These are phyloP conservation scores for Lutjanus argentimaculatus DNA, from an alignment of 2,797 vertebrate genomes.

Conservation along the genomic window DNA sequence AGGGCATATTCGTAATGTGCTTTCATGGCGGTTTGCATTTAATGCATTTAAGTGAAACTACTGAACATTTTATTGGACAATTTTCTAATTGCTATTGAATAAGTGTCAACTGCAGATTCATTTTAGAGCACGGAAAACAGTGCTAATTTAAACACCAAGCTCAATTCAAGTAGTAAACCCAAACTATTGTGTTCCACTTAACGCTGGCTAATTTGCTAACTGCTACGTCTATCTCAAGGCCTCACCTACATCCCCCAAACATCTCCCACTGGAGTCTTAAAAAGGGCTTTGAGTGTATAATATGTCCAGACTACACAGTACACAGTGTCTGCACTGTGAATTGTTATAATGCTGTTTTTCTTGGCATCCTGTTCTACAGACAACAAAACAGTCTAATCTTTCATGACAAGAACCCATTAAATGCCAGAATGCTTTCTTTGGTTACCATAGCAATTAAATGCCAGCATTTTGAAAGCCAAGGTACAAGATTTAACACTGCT, in stretches of 20 bases:
- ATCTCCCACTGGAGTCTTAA: not conserved
- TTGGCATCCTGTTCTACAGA: not conserved
- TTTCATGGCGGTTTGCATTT: too few species aligned
- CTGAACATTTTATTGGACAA: too few species aligned
- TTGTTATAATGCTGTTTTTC: not conserved
- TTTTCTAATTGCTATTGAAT: too few species aligned
- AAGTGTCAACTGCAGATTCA: too few species aligned
- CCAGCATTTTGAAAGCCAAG: not conserved
- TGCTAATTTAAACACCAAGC: not conserved
- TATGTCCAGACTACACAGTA: not conserved
- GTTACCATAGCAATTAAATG: constrained; percentile 14
- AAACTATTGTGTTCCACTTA: not conserved
- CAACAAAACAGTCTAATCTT: not conserved
- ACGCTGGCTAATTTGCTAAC: not conserved
- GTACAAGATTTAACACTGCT: not conserved
- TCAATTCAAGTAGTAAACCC: not conserved
- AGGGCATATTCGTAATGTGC: too few species aligned
- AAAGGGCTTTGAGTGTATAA: not conserved
- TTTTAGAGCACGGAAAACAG: not conserved
- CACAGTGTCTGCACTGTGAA: not conserved
- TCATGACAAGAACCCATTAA: not conserved
- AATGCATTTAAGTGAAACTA: too few species aligned
- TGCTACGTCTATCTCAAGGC: not conserved
- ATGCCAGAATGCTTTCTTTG: constrained; percentile 9
- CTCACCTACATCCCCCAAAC: not conserved